Evolutionary conservation across 1,140 invertebrate genomes (phyloP).

Genomic region (Phocides pigmalion): DNA sequence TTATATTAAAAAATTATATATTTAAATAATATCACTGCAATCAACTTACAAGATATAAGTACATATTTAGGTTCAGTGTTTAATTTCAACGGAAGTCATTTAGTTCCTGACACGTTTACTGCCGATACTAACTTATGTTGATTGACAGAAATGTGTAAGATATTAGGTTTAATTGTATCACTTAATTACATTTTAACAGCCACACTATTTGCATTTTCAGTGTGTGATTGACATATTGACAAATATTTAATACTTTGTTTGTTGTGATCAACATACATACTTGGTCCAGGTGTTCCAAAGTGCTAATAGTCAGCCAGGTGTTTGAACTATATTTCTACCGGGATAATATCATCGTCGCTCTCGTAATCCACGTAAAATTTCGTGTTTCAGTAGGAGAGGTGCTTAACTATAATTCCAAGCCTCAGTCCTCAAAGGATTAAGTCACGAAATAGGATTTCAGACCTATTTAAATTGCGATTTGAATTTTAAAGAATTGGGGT

Average conservation of each 20-base stretch:
- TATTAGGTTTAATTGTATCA: conserved; percentile 6
- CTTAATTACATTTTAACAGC: conserved; percentile 11
- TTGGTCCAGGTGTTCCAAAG: too few relatives aligned
- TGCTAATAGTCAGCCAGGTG: too few relatives aligned
- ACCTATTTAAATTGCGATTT: too few relatives aligned
- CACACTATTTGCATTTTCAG: background rate
- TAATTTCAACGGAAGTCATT: conserved; percentile 17
- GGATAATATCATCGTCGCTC: too few relatives aligned
- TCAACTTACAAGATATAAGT: background rate
- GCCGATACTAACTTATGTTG: background rate
- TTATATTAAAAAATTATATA: background rate
- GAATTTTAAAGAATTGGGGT: too few relatives aligned
- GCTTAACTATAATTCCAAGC: too few relatives aligned
- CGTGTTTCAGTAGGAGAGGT: too few relatives aligned
- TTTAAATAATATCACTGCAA: background rate
- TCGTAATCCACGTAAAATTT: too few relatives aligned
- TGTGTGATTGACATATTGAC: conserved; percentile 8
- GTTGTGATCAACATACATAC: too few relatives aligned
- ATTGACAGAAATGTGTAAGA: conserved; percentile 21
- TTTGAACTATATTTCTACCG: too few relatives aligned
- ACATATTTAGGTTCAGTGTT: background rate
- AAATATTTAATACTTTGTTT: background rate
- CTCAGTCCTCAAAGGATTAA: too few relatives aligned
- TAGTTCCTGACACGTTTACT: background rate
- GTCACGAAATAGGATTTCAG: too few relatives aligned